Evolutionary conservation across 64 coral and sea anemone species (phyloP).

Genomic region (Montipora cactus): DNA sequence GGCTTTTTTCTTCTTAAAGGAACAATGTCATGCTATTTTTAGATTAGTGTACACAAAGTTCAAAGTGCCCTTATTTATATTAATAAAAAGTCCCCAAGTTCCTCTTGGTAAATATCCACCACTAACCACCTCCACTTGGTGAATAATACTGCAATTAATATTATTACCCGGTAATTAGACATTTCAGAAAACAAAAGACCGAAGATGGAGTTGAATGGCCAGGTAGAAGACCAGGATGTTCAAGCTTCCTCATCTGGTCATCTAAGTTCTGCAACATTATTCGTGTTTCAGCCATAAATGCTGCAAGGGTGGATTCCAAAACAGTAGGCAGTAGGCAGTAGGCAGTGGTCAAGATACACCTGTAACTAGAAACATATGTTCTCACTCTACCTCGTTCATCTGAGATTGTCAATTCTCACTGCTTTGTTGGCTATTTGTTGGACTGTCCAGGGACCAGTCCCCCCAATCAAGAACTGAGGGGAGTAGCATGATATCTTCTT

Average conservation of each 20-base stretch:
- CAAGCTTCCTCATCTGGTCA: not conserved
- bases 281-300: not conserved
- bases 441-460: not conserved
- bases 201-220: not conserved
- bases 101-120: not conserved
- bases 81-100: too few relatives aligned
- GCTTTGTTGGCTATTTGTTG: not conserved
- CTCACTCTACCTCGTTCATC: not conserved
- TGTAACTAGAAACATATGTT: not conserved
- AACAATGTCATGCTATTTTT: too few relatives aligned
- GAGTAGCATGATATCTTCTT: not conserved
- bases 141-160: slow-evolving; percentile 3
- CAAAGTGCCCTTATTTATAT: too few relatives aligned
- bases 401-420: not conserved
- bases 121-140: too few relatives aligned
- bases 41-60: too few relatives aligned
- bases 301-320: slow-evolving; percentile 9
- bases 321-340: not conserved
- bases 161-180: slow-evolving; percentile 3
- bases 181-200: not conserved
- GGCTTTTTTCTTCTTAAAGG: too few relatives aligned
- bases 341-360: not conserved
- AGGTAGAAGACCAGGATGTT: not conserved
- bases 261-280: not conserved
- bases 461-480: not conserved